Conservation (phyloP, 2,797 vertebrate species). For the Spondyliosoma cantharus region DNA sequence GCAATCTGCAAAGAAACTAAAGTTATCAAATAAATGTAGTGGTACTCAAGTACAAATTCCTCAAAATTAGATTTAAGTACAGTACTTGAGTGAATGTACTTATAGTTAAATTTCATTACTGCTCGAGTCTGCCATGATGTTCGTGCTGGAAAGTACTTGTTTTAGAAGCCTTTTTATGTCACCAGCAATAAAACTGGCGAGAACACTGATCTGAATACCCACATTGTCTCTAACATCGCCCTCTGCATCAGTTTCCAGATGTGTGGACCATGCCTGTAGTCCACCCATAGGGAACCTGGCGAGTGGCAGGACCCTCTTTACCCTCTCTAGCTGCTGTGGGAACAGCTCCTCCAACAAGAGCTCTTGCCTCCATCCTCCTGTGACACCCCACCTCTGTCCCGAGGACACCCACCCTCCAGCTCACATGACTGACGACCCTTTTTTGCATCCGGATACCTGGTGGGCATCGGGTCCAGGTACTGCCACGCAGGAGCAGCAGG, state of each 20-base stretch:
- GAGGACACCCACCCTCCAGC: constrained; percentile 84
- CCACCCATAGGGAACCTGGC: constrained; percentile 90
- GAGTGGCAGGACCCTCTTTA: constrained; percentile 85
- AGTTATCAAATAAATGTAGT: no score
- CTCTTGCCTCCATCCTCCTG: constrained; percentile 60
- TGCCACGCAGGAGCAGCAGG: constrained; percentile 54
- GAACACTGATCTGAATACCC: neutral
- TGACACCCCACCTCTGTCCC: constrained; percentile 73
- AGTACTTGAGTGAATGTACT: no score
- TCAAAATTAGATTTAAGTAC: no score
- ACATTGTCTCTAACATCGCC: neutral
- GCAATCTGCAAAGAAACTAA: no score
- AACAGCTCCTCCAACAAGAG: constrained; percentile 40
- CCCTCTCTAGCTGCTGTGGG: constrained; percentile 64
- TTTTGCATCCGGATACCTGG: constrained; percentile 87
- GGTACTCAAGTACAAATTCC: no score
- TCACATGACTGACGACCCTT: constrained; percentile 90
- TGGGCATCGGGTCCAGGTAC: constrained; percentile 86
- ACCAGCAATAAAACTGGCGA: neutral
- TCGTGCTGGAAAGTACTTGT: constrained; percentile 14
- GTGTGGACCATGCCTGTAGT: constrained; percentile 87
- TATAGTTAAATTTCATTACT: no score
- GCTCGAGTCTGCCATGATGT: constrained; percentile 8
- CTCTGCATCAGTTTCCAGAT: constrained; percentile 82
- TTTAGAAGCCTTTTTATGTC: constrained; percentile 4